Conservation (phyloP, 2,113 vertebrate species). For the Malurus alboscapulatus region DNA sequence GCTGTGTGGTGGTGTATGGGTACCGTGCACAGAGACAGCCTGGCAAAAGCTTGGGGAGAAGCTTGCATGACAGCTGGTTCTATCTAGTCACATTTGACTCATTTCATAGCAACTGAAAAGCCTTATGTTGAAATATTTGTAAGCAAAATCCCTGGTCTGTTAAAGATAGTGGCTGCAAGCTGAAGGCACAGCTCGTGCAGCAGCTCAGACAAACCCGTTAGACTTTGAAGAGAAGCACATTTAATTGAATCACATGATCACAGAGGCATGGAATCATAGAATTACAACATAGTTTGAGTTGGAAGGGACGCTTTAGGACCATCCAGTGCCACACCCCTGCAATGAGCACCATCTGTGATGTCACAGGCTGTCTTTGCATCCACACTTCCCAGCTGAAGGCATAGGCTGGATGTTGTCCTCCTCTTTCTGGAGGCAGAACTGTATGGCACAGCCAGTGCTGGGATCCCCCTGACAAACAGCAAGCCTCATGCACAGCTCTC, state of each 20-base stretch:
- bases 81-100: conserved; percentile 37
- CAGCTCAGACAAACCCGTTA: not conserved
- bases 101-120: conserved; percentile 54
- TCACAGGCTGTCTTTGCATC: not conserved
- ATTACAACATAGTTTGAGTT: not conserved
- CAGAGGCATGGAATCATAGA: not conserved
- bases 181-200: not conserved
- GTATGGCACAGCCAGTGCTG: not conserved
- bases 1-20: not conserved
- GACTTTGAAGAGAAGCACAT: not conserved
- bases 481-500: not conserved
- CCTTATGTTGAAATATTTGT: conserved; percentile 54
- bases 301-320: not conserved
- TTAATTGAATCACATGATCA: not conserved
- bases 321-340: too few relatives aligned
- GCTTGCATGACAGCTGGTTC: conserved; percentile 37
- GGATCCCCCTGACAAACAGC: not conserved
- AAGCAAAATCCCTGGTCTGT: conserved; percentile 17
- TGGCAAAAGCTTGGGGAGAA: conserved; percentile 35
- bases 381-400: not conserved
- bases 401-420: not conserved
- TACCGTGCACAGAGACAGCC: not conserved
- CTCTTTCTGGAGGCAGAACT: not conserved
- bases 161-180: not conserved
- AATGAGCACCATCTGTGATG: rapidly evolving